phyloP scores from a whole-genome alignment of 1,140 invertebrate species.

The Drosophila pallidifrons region DNA sequence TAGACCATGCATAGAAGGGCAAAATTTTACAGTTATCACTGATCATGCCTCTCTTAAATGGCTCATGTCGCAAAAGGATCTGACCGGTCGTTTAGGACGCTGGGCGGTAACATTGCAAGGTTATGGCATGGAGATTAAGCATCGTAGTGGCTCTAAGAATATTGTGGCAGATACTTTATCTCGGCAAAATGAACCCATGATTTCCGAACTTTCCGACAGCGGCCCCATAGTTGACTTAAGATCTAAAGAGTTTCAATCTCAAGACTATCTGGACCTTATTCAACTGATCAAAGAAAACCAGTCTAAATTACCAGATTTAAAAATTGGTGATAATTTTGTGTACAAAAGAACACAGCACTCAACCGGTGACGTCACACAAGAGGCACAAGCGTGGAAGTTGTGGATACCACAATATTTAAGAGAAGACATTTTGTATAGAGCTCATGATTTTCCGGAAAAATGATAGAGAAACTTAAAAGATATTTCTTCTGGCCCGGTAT shows the following conservation, averaged over 20 bases:
- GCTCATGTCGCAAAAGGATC: slow-evolving; percentile 48
- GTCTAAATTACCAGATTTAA: slow-evolving; percentile 26
- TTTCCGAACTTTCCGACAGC: slow-evolving; percentile 1
- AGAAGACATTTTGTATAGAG: neutral
- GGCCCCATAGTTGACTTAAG: slow-evolving; percentile 16
- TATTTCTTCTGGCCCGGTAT: neutral
- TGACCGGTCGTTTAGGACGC: slow-evolving; percentile 10
- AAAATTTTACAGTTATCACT: slow-evolving; percentile 24
- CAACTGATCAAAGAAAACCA: slow-evolving; percentile 3
- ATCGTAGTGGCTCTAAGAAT: slow-evolving; percentile 26
- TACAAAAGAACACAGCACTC: slow-evolving; percentile 32
- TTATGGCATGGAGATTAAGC: slow-evolving; percentile 11
- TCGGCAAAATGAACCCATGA: slow-evolving; percentile 7
- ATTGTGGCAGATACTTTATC: slow-evolving; percentile 17
- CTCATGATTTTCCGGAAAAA: slow-evolving; percentile 20
- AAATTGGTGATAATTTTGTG: slow-evolving; percentile 9
- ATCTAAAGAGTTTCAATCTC: slow-evolving; percentile 13
- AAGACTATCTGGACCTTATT: slow-evolving; percentile 25
- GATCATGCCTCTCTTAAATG: slow-evolving; percentile 38
- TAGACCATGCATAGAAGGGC: slow-evolving; percentile 39
- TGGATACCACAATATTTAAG: slow-evolving; percentile 5
- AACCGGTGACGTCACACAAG: neutral
- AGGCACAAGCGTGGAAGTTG: slow-evolving; percentile 14
- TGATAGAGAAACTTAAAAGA: neutral
- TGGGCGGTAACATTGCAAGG: neutral